Evolutionary conservation across 2,888 invertebrate species (phyloP), one percentile per base, ranked within the genome.

Genomic region (Aricia artaxerxes): DNA sequence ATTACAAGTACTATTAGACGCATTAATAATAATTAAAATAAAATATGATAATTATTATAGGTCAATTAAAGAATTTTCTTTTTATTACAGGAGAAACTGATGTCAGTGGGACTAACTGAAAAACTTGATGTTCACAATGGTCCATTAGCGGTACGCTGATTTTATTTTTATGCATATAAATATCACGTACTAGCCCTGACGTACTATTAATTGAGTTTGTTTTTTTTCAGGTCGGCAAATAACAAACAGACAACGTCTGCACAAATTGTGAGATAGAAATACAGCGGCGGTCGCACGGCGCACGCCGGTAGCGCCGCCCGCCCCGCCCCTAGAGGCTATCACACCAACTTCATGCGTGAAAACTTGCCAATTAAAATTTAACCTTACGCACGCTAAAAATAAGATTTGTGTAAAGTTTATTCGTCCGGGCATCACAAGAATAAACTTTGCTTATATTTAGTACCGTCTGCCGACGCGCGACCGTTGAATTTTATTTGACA

Each of bases 181-280:
- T 5, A 38, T 60, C 60, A 77, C n/a, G 31, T 38, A n/a, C 11
- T 78, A 44, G 13, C 1, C 24, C 4, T 11, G 31, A 64, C 9
- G 2, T 64, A 31, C 9, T 31, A 64, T 9, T 9, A 9, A 24
- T 64, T 64, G 64, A 11, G n/a, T n/a, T 73, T 13, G 11, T 60
- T 35, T 73, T 73, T 73, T 57, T 73, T 73, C 93, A 95, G 95
- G 91, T 94, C 90, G 94, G 95, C 87, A 95, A 95, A 94, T 95
- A 95, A 95, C 94, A 92, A 85, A 86, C 86, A 87, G 83, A 86
- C 82, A 85, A 84, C 83, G 82, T 83, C 86, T 85, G 85, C 83
- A 84, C 86, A 83, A 85, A 85, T 87, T 86, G 85, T 86, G 87
- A 86, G 82, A 85, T 85, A 85, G 86, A 86, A 87, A 87, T 85